A percentile compares a stretch with the other conserved stretches of the same genome.
Evolutionary conservation across 1,140 invertebrate genomes (phyloP).

Genomic region (Cheumatopsyche charites): DNA sequence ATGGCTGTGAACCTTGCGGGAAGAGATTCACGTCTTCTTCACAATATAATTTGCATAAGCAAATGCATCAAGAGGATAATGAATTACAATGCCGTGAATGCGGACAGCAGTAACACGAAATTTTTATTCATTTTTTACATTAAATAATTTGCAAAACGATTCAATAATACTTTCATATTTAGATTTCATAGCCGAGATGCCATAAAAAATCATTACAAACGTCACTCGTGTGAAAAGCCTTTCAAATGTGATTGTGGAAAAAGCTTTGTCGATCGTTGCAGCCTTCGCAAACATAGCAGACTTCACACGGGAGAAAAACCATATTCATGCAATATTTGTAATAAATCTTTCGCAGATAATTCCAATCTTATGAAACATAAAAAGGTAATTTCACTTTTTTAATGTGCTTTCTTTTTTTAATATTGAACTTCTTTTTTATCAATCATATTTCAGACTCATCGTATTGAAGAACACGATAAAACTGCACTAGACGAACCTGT

Average conservation of each 20-base stretch:
- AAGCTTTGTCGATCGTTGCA: slow-evolving; percentile 70
- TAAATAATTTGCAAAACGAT: not conserved
- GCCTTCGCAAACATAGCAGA: slow-evolving; percentile 71
- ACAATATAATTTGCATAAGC: slow-evolving; percentile 55
- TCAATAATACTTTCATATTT: too few relatives aligned
- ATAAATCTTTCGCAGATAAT: slow-evolving; percentile 74
- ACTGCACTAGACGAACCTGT: slow-evolving; percentile 29
- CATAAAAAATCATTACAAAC: slow-evolving; percentile 68
- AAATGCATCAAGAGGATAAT: slow-evolving; percentile 68
- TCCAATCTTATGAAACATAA: slow-evolving; percentile 72
- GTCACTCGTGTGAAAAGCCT: slow-evolving; percentile 68
- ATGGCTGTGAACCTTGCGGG: slow-evolving; percentile 63
- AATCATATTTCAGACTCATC: slow-evolving; percentile 6
- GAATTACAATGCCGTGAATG: slow-evolving; percentile 69
- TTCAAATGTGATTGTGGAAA: slow-evolving; percentile 68
- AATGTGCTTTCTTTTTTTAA: not conserved
- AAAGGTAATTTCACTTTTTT: slow-evolving; percentile 56
- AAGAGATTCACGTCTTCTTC: slow-evolving; percentile 59
- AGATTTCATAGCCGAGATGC: slow-evolving; percentile 71
- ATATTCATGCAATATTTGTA: slow-evolving; percentile 75
- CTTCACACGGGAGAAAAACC: slow-evolving; percentile 78
- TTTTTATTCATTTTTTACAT: not conserved
- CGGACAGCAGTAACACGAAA: slow-evolving; percentile 51
- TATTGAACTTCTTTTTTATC: not conserved
- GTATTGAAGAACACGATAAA: not conserved